Conservation (phyloP, 2,888 invertebrate genomes). For the Zeuzera pyrina region DNA sequence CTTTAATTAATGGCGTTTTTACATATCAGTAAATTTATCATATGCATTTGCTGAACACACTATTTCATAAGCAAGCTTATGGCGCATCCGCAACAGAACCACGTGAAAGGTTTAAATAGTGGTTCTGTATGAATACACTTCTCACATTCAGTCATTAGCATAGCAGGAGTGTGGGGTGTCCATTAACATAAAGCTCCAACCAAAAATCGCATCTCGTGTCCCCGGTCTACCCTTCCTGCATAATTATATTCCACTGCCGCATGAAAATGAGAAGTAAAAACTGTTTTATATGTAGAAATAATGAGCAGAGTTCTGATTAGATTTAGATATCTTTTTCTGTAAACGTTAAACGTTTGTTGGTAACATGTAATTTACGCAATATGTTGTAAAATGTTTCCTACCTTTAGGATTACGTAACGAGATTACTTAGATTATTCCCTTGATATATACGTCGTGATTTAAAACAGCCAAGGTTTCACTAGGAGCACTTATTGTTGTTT, state of each 20-base stretch:
- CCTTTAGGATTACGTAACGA: no score
- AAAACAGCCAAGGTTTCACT: no score
- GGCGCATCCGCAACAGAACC: slow-evolving; percentile 18
- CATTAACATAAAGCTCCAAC: slow-evolving; percentile 55
- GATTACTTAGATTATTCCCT: no score
- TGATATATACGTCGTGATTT: no score
- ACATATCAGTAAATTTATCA: slow-evolving; percentile 2
- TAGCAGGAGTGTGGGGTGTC: slow-evolving; percentile 34
- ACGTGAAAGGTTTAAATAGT: slow-evolving; percentile 36
- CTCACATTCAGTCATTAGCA: slow-evolving; percentile 48
- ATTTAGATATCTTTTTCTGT: no score
- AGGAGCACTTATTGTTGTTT: slow-evolving; percentile 56
- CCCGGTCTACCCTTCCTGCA: slow-evolving; percentile 33
- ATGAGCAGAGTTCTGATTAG: no score
- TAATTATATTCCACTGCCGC: slow-evolving; percentile 50
- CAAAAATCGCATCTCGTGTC: slow-evolving; percentile 53
- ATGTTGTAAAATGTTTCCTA: no score
- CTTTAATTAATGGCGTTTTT: background rate
- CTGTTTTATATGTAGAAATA: slow-evolving; percentile 23
- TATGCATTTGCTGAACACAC: background rate
- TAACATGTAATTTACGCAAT: no score
- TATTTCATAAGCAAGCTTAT: slow-evolving; percentile 18
- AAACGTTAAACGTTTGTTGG: no score
- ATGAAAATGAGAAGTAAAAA: slow-evolving; percentile 53
- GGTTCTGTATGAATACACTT: slow-evolving; percentile 36